Percentiles rank a stretch among this genome's conserved stretches.
Conservation (phyloP, 1,140 invertebrate genomes). For the Kradibia gibbosae region DNA sequence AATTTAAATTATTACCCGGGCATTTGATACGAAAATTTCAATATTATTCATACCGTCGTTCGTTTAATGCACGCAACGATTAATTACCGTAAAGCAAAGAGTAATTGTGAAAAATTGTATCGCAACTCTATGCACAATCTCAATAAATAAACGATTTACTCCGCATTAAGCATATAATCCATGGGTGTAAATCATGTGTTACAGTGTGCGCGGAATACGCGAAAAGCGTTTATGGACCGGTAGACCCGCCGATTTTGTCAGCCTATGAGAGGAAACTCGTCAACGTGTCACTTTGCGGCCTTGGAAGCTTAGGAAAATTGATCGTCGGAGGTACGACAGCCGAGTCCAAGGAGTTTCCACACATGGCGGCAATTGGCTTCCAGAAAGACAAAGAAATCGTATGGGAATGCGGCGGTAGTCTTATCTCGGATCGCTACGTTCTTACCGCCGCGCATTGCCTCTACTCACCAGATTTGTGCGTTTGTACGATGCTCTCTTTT, state of each 20-base stretch:
- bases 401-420: constrained; percentile 71
- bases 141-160: no score
- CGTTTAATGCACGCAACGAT: no score
- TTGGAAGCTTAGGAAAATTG: constrained; percentile 57
- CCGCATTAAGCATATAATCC: no score
- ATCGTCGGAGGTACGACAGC: constrained; percentile 69
- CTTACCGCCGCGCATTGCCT: constrained; percentile 74
- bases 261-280: constrained; percentile 33
- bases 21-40: no score
- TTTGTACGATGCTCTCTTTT: background rate
- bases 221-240: constrained; percentile 55
- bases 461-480: constrained; percentile 55
- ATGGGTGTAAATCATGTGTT: no score
- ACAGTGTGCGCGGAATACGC: constrained; percentile 66
- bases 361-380: constrained; percentile 68
- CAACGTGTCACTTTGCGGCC: constrained; percentile 62
- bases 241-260: constrained; percentile 53
- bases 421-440: constrained; percentile 71
- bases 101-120: no score
- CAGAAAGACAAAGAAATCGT: background rate
- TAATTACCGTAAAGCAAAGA: no score
- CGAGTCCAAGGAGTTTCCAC: constrained; percentile 67
- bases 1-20: no score
- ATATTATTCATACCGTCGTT: no score
- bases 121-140: no score